phyloP scores from a whole-genome alignment of 2,113 vertebrate species.

The Antechinus stuartii region DNA sequence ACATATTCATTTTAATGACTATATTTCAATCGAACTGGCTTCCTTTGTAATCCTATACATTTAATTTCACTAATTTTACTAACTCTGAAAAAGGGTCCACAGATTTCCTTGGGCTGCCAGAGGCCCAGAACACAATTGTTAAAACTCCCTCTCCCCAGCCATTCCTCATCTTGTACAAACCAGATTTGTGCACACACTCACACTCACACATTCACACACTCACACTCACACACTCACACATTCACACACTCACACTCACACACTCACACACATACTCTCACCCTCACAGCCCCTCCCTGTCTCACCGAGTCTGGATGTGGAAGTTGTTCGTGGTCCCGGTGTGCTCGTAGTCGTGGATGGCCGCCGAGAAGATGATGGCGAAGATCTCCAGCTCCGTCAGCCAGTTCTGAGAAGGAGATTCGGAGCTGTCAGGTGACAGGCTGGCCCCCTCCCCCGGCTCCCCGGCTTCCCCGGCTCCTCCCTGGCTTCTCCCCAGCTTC shows the following conservation, averaged over 20 bases:
- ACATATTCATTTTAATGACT: neutral
- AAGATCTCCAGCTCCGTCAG: slow-evolving; percentile 98
- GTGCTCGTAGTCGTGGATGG: slow-evolving; percentile 98
- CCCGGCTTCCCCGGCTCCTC: neutral
- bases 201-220: too few species aligned
- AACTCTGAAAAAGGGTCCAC: too few species aligned
- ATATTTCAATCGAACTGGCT: neutral
- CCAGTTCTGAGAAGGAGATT: slow-evolving; percentile 92
- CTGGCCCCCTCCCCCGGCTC: neutral
- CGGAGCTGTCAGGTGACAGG: slow-evolving; percentile 59
- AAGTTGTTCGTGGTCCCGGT: slow-evolving; percentile 99
- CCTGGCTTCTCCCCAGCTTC: fast-evolving
- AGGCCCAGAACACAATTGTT: too few species aligned
- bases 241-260: too few species aligned
- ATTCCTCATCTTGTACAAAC: neutral
- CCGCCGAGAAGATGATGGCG: slow-evolving; percentile 97
- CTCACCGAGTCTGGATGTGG: slow-evolving; percentile 96
- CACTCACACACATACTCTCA: too few species aligned
- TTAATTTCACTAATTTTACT: too few species aligned
- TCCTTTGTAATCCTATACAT: too few species aligned
- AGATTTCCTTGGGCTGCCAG: too few species aligned
- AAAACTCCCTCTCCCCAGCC: too few species aligned
- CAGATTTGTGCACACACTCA: too few species aligned
- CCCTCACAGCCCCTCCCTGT: neutral
- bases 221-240: too few species aligned